Base-by-base conservation (phyloP, 1,140 invertebrate species). In the Drosophila takahashii region DNA sequence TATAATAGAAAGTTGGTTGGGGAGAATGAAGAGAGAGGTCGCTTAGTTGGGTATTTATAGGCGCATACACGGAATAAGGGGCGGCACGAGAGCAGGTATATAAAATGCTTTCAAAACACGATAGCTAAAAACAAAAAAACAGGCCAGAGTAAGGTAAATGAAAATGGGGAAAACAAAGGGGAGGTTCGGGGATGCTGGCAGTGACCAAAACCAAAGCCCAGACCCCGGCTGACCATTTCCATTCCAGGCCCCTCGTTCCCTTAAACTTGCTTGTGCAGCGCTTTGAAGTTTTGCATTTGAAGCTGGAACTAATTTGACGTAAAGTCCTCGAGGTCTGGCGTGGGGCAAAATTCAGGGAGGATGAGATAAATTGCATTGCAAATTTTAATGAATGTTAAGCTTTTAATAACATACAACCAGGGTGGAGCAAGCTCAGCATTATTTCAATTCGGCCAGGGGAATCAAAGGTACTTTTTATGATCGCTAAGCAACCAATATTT, bases 221-320 rank as follows among this genome's bases (percentile, higher is more conserved):
- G 10, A 16, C 16, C 16, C 58, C 29, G 9, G n/a, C 32, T 56
- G 51, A 34, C 62, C 47, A 69, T 34, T 45, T 66, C 29, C 61
- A 67, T 32, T 29, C 32, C 26, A 2, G 29, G 18, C 32, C 48
- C 59, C 41, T 7, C 18, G 15, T 50, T 48, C 22, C 41, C 11
- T 26, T 16, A 9, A 53, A 32, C 27, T 53, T 42, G 50, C 16
- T 22, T 47, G 34, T 22, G 52, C 52, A 22, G 16, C 16, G 15
- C 59, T 61, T 70, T 70, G 66, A 70, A 70, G 66, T 70, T 70
- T 34, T 41, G 64, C 64, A 70, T 70, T 70, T 70, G 66, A 70
- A 54, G 42, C 66, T 70, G 66, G 27, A 70, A 70, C 62, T 70
- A 70, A 70, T 70, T 70, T 70, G 42, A 56, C 51, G 64, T 44